These are phyloP conservation scores for Strigamia crassipes DNA, from an alignment of 2,888 invertebrate genomes.

Conservation along the genomic window DNA sequence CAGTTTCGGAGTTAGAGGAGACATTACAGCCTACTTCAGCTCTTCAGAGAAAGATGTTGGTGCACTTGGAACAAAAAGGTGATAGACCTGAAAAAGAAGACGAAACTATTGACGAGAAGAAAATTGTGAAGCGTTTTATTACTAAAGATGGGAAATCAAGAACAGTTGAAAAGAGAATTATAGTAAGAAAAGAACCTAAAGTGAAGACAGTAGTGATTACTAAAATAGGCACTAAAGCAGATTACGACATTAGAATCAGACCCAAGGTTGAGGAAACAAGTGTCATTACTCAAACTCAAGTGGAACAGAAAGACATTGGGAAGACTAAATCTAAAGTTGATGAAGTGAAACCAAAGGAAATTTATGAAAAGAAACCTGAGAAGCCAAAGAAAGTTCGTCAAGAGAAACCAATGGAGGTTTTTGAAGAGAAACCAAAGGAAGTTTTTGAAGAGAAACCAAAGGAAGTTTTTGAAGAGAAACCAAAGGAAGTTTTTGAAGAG, in stretches of 20 bases:
- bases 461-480: neutral
- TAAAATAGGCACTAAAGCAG: constrained; percentile 12
- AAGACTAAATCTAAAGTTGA: neutral
- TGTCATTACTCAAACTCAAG: neutral
- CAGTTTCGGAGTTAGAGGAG: too few species aligned
- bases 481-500: neutral
- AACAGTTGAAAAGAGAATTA: neutral
- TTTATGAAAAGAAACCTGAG: constrained; percentile 3
- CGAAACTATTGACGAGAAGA: neutral
- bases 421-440: neutral
- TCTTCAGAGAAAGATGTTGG: too few species aligned
- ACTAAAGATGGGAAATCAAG: neutral
- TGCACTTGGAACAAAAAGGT: neutral
- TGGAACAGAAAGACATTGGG: neutral
- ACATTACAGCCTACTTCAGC: too few species aligned
- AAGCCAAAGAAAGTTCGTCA: neutral
- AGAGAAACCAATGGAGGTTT: neutral
- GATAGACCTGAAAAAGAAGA: constrained; percentile 17
- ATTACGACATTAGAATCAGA: constrained; percentile 18
- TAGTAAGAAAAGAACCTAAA: neutral
- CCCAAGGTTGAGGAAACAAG: neutral
- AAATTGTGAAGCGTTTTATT: neutral
- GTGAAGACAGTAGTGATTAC: neutral
- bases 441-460: neutral
- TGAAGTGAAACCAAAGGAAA: neutral